These are phyloP conservation scores for Spilosoma lubricipeda DNA, from an alignment of 2,888 invertebrate species.

Conservation along the genomic window DNA sequence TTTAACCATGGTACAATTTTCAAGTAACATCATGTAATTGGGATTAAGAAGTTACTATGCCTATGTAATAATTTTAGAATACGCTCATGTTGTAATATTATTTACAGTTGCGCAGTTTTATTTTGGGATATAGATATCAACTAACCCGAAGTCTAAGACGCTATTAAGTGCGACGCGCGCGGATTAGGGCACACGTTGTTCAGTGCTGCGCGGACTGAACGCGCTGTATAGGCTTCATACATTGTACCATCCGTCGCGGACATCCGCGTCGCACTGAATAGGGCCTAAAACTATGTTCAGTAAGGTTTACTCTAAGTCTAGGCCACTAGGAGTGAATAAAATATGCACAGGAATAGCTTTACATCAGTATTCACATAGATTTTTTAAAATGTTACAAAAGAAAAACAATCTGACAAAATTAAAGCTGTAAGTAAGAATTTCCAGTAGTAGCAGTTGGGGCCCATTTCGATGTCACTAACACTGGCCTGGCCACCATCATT, in stretches of 20 bases:
- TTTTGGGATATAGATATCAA: conserved; percentile 7
- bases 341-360: conserved; percentile 1
- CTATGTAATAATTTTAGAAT: background rate
- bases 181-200: too few species aligned
- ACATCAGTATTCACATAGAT: background rate
- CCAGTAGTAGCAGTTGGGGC: background rate
- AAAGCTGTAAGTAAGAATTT: background rate
- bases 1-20: background rate
- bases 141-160: conserved; percentile 9
- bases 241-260: too few species aligned
- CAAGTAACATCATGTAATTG: background rate
- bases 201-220: too few species aligned
- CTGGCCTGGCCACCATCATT: too few species aligned
- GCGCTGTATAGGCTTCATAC: too few species aligned
- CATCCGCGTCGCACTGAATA: too few species aligned
- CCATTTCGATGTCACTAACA: background rate
- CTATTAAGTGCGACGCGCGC: too few species aligned
- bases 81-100: conserved; percentile 20
- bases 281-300: background rate
- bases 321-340: background rate
- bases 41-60: background rate
- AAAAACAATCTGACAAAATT: background rate
- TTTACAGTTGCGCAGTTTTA: conserved; percentile 29
- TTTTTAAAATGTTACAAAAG: background rate
- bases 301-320: background rate